Base-by-base conservation (phyloP, 2,113 vertebrate species). In the Crocuta crocuta region DNA sequence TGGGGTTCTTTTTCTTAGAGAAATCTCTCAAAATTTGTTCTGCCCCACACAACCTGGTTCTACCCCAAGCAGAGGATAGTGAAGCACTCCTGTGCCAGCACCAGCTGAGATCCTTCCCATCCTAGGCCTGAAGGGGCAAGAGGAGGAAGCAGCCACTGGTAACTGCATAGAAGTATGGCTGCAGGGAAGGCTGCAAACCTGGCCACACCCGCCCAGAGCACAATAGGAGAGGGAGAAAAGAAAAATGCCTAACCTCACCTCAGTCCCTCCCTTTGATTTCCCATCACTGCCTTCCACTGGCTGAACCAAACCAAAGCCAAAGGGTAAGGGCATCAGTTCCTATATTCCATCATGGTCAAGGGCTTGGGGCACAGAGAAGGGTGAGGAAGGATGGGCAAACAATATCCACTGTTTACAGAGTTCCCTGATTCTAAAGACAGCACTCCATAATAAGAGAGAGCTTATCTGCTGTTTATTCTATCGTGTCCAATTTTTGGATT, bases 1-100 rank as follows among this genome's bases (percentile, higher is more conserved):
- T 70, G 91, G 92, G 11, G 9, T 50, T 71, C 43, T 65, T 82
- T 68, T 33, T 48, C 45, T 83, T 65, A 91, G 94, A 94, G 79
- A 89, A 83, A 84, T 4, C 11, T 85, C 43, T 88, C 58, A 53
- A 81, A 76, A 21, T 96, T 90, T n/a, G 33, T 87, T 26, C 43
- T 21, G 35, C 24, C 15, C 39, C 68, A 79, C 31, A 63, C 13
- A 88, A 70, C 17, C 21, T 61, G 2, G 3, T 55, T 85, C 50
- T 58, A 68, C 12, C 48, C 3, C 28, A 95, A 55, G 26, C 5
- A 35, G 78, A 93, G 21, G 74, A 50, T 50, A 50, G 1, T 11
- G 26, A 55, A 66, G 31, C 35, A 13, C n/a, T n/a, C 13, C 33
- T 4, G 1, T 21, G 24, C 82, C 7, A 28, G n/a, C 65, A 9